These are phyloP conservation scores for Himalopsyche anomala DNA, from an alignment of 2,888 invertebrate species.

Conservation along the genomic window DNA sequence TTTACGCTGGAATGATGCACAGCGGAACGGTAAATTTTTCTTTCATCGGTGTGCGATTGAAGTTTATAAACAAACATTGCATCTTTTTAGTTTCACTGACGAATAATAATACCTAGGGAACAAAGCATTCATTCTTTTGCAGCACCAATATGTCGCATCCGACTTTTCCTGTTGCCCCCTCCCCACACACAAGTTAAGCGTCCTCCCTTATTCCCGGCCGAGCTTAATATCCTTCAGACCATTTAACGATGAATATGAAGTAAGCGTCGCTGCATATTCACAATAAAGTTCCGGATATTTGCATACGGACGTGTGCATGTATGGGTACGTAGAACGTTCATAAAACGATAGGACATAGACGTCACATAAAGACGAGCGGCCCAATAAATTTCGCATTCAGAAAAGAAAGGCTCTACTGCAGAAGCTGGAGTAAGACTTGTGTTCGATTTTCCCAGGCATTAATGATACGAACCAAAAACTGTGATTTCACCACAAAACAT, in stretches of 20 bases:
- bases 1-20: slow-evolving; percentile 1
- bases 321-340: slow-evolving; percentile 22
- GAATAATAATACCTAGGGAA: slow-evolving; percentile 36
- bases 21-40: background rate
- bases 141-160: slow-evolving; percentile 51
- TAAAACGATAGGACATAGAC: slow-evolving; percentile 48
- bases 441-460: background rate
- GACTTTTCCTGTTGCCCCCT: background rate
- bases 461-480: background rate
- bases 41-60: background rate
- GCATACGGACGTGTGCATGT: slow-evolving; percentile 48
- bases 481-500: background rate
- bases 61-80: slow-evolving; percentile 16
- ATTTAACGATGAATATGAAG: slow-evolving; percentile 59
- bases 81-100: slow-evolving; percentile 28
- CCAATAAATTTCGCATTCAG: slow-evolving; percentile 46
- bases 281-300: slow-evolving; percentile 57
- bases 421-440: background rate
- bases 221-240: slow-evolving; percentile 55
- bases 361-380: slow-evolving; percentile 44
- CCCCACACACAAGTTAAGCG: slow-evolving; percentile 17
- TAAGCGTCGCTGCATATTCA: slow-evolving; percentile 57
- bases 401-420: slow-evolving; percentile 6
- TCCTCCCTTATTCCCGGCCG: slow-evolving; percentile 32
- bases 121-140: slow-evolving; percentile 44